Base-by-base conservation (phyloP, 1,140 invertebrate genomes). In the Pogonus chalceus region DNA sequence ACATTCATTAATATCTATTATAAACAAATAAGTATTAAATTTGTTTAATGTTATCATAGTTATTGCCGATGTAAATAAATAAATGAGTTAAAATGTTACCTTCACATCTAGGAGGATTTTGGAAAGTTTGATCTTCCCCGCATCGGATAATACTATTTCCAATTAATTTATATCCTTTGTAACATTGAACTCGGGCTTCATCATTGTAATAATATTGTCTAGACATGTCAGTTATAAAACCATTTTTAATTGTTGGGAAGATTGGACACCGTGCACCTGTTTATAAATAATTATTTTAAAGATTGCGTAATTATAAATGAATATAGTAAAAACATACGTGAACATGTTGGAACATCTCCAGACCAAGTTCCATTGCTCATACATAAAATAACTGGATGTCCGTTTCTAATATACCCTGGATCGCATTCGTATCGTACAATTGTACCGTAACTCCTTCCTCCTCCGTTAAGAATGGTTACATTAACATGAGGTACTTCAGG, bases 321-420 rank as follows among this genome's bases (percentile, higher is more conserved):
- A 58, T 54, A 43, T 55, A 14, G 35, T 20, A 9, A 52, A 49
- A 37, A 72, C 79, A 78, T 76, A 80, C 91, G 81, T 53, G 88
- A 80, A 70, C 95, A 98, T 2, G 79, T 82, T 14, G 95, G 94
- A 14, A 94, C 88, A 55, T 86, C 80, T 48, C 88, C 88, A 35
- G 92, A 95, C 96, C 96, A 98, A 4, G 91, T 92, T 21, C 95
- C 95, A 67, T 96, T 93, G 62, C 90, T 90, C 86, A 92, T 93
- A 69, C 96, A 98, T 16, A 95, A 78, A 35, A 98, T 82, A 2
- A 92, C 90, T 23, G 91, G 90, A 66, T 88, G 83, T 23, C 94
- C 94, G 56, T 78, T 83, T 58, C 92, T 77, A 26, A 89, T 80
- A 65, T 95, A 98, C 0, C 96, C 96, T 7, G 90, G 83, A 62